Base-by-base conservation (phyloP, 35 echinoderm and acorn worm genomes). In the Heliocidaris erythrogramma region DNA sequence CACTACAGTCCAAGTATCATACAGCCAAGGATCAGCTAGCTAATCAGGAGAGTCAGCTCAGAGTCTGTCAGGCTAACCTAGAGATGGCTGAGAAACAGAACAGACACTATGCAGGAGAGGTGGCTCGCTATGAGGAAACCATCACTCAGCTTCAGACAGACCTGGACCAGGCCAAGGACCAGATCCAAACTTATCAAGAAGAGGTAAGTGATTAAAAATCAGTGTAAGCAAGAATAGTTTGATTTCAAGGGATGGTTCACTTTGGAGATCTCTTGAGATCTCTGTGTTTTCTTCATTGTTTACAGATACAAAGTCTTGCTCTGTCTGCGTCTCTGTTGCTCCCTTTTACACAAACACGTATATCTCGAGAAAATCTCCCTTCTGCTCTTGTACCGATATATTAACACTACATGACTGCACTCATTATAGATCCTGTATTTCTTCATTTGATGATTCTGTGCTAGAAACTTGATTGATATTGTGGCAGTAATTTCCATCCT, bases 31-130 rank as follows among this genome's bases (percentile, higher is more conserved):
- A 99, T 48, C 96, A 99, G 48, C 93, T 99, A 30, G 94, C 95
- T 9, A 97, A 97, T 78, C 95, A 95, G 71, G 98, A 99, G 85
- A 93, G 96, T 48, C 96, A 97, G 65, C 94, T 99, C 7, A 65
- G 95, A n/a, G 94, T 99, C 16, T 95, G 93, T 88, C 95, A 92
- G 52, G 95, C 96, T 94, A 99, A 95, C 85, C 96, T 99, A 5
- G 98, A 99, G 88, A 96, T 96, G 3, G 95, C 88, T 0, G 92
- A 96, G 95, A 96, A 94, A 89, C 96, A 97, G 94, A 95, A 95
- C 69, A 92, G 95, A 53, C 94, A 95, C 24, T 97, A 99, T 31
- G 85, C 94, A 9, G 94, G 96, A 48, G 95, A 97, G 91, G 49
- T 97, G 16, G 88, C 93, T 42, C 94, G 93, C 42, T 97, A 97